Percentiles rank a stretch among this genome's conserved stretches.
phyloP scores from a whole-genome alignment of 2,888 invertebrate genomes.

The Drosophila antonietae region DNA sequence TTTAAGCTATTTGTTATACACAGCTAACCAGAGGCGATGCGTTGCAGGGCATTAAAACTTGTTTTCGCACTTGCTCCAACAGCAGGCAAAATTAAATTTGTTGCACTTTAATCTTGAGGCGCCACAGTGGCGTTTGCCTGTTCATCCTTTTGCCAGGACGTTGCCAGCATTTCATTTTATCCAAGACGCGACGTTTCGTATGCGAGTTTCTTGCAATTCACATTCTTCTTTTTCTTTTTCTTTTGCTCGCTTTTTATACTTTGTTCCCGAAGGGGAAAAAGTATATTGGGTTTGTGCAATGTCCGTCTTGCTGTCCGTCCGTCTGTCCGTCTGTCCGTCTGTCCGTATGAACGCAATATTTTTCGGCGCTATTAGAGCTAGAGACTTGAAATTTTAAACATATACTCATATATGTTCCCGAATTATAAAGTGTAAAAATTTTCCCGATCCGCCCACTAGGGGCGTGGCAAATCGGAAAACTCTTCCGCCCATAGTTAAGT shows the following conservation, averaged over 20 bases:
- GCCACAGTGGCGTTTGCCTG: slow-evolving; percentile 19
- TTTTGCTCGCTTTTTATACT: slow-evolving; percentile 59
- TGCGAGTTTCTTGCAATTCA: slow-evolving; percentile 51
- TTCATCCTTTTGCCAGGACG: slow-evolving; percentile 36
- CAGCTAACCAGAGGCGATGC: neutral
- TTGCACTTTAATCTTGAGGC: slow-evolving; percentile 65
- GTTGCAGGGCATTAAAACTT: neutral
- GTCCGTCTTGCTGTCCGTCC: no score
- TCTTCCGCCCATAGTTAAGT: no score
- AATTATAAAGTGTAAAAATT: no score
- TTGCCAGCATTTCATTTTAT: slow-evolving; percentile 48
- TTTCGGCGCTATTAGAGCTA: no score
- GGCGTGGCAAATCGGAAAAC: no score
- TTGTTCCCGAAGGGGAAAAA: no score
- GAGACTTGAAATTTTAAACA: no score
- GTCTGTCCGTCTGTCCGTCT: no score
- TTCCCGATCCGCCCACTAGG: no score
- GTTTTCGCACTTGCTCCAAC: slow-evolving; percentile 14
- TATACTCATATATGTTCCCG: no score
- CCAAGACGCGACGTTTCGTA: slow-evolving; percentile 23
- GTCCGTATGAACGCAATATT: no score
- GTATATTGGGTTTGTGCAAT: no score
- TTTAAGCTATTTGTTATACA: neutral
- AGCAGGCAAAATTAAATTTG: slow-evolving; percentile 54
- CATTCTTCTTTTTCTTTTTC: neutral